Evolutionary conservation across 1,140 invertebrate species (phyloP).

Genomic region (Batillaria attramentaria): DNA sequence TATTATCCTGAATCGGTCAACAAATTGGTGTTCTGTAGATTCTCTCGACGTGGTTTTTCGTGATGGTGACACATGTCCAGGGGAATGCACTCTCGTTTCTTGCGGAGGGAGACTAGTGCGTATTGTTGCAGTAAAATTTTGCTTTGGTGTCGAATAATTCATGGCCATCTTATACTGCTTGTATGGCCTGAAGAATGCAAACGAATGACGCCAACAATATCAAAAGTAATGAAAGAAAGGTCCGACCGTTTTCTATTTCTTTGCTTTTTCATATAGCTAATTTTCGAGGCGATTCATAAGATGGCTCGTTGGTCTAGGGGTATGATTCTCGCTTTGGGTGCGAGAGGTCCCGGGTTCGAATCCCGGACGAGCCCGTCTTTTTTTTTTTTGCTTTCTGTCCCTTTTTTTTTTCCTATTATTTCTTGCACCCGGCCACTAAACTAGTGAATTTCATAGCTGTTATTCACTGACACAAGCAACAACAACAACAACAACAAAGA

Average conservation of each 20-base stretch:
- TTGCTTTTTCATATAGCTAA: not conserved
- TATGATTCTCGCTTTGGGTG: slow-evolving; percentile 47
- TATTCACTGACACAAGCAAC: no score
- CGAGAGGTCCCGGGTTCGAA: slow-evolving; percentile 46
- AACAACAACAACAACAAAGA: no score
- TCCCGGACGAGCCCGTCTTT: slow-evolving; percentile 36
- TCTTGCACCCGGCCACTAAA: not conserved
- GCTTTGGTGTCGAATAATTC: not conserved
- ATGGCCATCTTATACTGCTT: not conserved
- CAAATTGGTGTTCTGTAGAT: not conserved
- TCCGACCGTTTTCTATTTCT: no score
- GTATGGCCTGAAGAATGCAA: not conserved
- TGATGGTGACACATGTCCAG: not conserved
- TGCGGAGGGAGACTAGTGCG: not conserved
- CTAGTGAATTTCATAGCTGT: not conserved
- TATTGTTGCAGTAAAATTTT: not conserved
- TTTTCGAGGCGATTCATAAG: no score
- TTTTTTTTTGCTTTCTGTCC: not conserved
- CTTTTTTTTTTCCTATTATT: not conserved
- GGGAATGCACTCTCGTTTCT: not conserved
- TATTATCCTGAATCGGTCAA: not conserved
- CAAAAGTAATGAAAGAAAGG: not conserved
- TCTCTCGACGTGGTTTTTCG: no score
- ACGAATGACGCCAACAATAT: not conserved
- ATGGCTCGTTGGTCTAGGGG: slow-evolving; percentile 42